Base-by-base conservation (phyloP, 2,113 vertebrate genomes). In the Chelonoidis abingdonii region DNA sequence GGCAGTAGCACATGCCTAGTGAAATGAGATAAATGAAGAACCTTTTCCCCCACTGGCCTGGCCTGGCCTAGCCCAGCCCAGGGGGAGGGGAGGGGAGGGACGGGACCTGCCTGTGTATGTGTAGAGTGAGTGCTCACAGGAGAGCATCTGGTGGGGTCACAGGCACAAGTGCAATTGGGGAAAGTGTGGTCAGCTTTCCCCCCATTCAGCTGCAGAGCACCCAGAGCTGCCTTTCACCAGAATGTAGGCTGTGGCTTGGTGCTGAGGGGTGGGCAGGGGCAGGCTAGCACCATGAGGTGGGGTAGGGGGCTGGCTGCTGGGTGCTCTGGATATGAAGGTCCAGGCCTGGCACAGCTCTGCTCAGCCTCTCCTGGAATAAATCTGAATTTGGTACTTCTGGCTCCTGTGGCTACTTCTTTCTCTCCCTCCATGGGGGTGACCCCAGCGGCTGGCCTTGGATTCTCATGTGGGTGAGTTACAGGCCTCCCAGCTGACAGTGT, bases 341-440 rank as follows among this genome's bases (percentile, higher is more conserved):
- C 13, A 1, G 19, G 78, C 52, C 53, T 1, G 1, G 38, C 14
- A 76, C 52, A 0, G 27, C 54, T 56, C 65, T 75, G 21, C 90
- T 89, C 41, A 22, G 78, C 78, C 5, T 10, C 65, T 89, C 90
- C 95, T 96, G 93, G 95, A 97, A 97, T 98, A 98, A 97, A 98
- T 49, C 17, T 1, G 11, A 41, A 72, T 88, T 89, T 86, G 62
- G 38, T 38, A 80, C 49, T 47, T 8, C n/a, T 0, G 3, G 62
- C 2, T 27, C 86, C 29, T 5, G 78, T 44, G 80, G 52, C 9
- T 76, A 49, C 52, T 78, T 86, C 84, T 89, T 83, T 72, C 53
- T 87, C 50, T 82, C 5, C 38, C 31, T 41, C 21, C 47, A 17
- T 8, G 62, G 11, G 41, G 7, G 14, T 10, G 29, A 9, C 14